Conservation (phyloP, 2,888 invertebrate genomes). For the Pachydiplax longipennis region DNA sequence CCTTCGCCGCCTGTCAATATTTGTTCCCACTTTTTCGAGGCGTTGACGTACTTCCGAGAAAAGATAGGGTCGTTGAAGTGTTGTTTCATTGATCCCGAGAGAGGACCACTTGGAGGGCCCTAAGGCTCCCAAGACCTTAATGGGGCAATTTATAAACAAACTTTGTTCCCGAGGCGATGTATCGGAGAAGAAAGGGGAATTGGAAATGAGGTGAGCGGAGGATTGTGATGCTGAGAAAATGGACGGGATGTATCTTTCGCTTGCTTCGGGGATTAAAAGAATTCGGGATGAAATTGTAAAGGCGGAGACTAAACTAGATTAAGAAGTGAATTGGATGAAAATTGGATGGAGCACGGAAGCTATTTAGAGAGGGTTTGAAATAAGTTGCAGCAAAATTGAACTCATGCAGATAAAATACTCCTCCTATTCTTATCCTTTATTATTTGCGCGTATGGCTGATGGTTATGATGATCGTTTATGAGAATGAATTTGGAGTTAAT, state of each 20-base stretch:
- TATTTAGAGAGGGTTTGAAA: too few relatives aligned
- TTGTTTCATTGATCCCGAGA: not conserved
- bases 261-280: too few relatives aligned
- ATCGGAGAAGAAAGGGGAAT: constrained; percentile 13
- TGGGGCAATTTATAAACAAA: constrained; percentile 45
- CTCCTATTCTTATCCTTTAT: too few relatives aligned
- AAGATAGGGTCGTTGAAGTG: not conserved
- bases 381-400: too few relatives aligned
- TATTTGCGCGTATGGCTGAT: too few relatives aligned
- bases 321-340: too few relatives aligned
- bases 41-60: not conserved
- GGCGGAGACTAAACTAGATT: too few relatives aligned
- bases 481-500: too few relatives aligned
- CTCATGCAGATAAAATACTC: too few relatives aligned
- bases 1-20: not conserved
- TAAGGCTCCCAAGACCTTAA: constrained; percentile 21
- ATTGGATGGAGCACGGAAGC: too few relatives aligned
- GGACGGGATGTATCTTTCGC: not conserved
- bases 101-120: constrained; percentile 6
- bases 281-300: too few relatives aligned
- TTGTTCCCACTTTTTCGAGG: not conserved
- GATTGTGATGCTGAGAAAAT: not conserved
- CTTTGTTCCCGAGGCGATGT: constrained; percentile 34
- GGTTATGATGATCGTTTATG: too few relatives aligned
- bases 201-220: not conserved